Evolutionary conservation across 1,140 invertebrate species (phyloP).

Genomic region (Brachionus rubens): DNA sequence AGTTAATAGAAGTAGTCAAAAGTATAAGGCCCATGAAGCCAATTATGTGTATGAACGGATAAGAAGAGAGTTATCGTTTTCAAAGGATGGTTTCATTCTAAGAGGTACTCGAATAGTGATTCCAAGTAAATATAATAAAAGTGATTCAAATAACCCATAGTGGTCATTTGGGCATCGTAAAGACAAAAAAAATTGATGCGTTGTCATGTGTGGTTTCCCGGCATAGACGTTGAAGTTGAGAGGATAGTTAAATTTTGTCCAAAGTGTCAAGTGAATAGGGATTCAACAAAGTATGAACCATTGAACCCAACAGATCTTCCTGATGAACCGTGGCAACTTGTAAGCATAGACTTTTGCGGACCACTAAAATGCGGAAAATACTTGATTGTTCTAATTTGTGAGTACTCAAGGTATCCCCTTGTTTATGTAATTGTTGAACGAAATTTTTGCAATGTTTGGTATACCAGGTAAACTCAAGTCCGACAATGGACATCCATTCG

Average conservation of each 20-base stretch:
- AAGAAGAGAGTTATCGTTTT: no score
- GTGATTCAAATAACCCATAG: slow-evolving; percentile 47
- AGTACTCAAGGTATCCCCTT: slow-evolving; percentile 51
- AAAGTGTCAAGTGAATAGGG: slow-evolving; percentile 48
- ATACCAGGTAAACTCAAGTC: slow-evolving; percentile 46
- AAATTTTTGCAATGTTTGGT: slow-evolving; percentile 48
- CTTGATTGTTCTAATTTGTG: slow-evolving; percentile 51
- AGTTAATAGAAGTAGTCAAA: no score
- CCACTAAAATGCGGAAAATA: slow-evolving; percentile 49
- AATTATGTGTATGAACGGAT: not conserved
- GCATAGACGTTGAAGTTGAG: slow-evolving; percentile 47
- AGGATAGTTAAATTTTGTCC: slow-evolving; percentile 46
- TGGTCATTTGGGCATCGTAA: slow-evolving; percentile 48
- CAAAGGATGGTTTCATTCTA: slow-evolving; percentile 36
- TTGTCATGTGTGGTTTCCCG: slow-evolving; percentile 48
- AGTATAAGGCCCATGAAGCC: not conserved
- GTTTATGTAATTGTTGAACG: slow-evolving; percentile 48
- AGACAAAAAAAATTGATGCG: slow-evolving; percentile 49
- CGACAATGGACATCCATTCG: slow-evolving; percentile 48
- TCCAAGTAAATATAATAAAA: slow-evolving; percentile 44
- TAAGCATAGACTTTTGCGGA: slow-evolving; percentile 52
- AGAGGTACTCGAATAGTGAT: slow-evolving; percentile 47
- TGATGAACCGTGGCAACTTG: slow-evolving; percentile 48
- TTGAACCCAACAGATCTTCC: slow-evolving; percentile 49
- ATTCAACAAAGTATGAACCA: slow-evolving; percentile 48